These are phyloP conservation scores for Cheiracanthium punctorium DNA, from an alignment of 2,888 invertebrate species.

Conservation along the genomic window DNA sequence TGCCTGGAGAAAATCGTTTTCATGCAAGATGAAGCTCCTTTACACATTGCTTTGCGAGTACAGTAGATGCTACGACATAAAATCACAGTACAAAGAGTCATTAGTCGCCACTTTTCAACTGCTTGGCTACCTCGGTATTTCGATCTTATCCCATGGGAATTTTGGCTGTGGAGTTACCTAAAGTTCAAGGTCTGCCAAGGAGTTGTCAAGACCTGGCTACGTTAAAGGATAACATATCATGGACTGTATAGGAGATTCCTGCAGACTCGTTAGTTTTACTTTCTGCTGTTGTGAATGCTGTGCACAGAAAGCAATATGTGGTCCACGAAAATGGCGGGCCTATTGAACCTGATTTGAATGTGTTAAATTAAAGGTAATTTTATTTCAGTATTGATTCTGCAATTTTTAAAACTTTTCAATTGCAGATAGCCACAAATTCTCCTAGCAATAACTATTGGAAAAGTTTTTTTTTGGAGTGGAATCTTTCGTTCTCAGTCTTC, in stretches of 20 bases:
- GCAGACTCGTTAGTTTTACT: background rate
- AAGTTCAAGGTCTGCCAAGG: background rate
- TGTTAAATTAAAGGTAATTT: conserved; percentile 18
- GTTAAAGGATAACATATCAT: background rate
- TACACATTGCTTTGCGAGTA: background rate
- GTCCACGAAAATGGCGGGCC: background rate
- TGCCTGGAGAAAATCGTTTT: background rate
- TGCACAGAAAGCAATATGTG: conserved; percentile 15
- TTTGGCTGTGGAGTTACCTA: no score
- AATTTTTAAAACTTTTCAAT: no score
- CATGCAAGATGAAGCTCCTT: conserved; percentile 7
- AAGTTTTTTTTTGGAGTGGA: no score
- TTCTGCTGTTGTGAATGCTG: conserved; percentile 8
- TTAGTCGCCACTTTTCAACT: background rate
- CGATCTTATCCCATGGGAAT: background rate
- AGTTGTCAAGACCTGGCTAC: background rate
- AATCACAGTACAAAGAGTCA: conserved; percentile 4
- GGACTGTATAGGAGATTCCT: background rate
- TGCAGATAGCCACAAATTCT: background rate
- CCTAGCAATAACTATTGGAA: background rate
- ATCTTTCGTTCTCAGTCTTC: no score
- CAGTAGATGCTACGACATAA: conserved; percentile 3
- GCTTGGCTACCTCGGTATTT: background rate
- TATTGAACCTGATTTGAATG: conserved; percentile 18
- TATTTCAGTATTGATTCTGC: background rate